Evolutionary conservation across 2,113 vertebrate species (phyloP).

Genomic region (Eira barbara): DNA sequence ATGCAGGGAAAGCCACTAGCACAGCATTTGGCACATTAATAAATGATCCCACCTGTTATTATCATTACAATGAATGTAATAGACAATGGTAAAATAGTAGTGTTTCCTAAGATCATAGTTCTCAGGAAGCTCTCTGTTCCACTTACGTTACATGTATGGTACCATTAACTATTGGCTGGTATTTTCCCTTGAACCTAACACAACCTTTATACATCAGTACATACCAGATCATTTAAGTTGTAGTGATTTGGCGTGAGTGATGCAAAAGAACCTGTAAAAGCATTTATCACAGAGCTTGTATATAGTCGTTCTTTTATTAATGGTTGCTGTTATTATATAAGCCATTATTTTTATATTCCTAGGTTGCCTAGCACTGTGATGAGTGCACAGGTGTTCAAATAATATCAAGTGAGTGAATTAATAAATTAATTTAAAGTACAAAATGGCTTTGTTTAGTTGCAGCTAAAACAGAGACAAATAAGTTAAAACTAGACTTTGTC

Average conservation of each 20-base stretch:
- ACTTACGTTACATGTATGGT: not conserved
- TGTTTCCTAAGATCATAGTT: not conserved
- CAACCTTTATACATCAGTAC: not conserved
- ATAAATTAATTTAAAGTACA: constrained; percentile 18
- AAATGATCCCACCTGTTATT: not conserved
- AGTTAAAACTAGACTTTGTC: not conserved
- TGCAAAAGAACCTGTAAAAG: not conserved
- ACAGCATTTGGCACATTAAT: not conserved
- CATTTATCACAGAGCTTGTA: not conserved
- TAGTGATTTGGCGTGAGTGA: not conserved
- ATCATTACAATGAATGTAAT: not conserved
- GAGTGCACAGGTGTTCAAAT: not conserved
- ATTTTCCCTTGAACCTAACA: not conserved
- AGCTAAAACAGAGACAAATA: not conserved
- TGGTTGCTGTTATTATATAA: not conserved
- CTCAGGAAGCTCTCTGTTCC: not conserved
- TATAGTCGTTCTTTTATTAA: not conserved
- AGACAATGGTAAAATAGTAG: not conserved
- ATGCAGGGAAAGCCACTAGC: not conserved
- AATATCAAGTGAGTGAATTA: constrained; percentile 6
- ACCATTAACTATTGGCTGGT: not conserved
- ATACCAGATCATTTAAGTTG: not conserved
- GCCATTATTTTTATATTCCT: not conserved
- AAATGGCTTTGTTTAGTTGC: not conserved
- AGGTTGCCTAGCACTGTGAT: not conserved